These are phyloP conservation scores for Bergia puertoricense DNA, from an alignment of 92 coral and sea anemone genomes.

Conservation along the genomic window DNA sequence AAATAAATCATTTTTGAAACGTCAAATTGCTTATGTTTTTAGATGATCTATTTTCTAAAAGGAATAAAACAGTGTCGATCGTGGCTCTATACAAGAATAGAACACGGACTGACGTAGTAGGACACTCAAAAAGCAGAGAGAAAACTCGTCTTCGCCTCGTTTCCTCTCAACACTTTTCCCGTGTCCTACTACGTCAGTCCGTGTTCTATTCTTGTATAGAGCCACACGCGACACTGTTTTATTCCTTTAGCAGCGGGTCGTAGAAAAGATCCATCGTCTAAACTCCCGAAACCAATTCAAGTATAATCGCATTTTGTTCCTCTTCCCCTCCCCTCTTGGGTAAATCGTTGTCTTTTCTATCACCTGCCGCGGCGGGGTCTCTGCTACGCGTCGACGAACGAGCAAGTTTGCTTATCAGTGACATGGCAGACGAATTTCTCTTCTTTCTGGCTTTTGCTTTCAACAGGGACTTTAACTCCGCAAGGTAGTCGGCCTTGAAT, in stretches of 20 bases:
- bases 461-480: slow-evolving; percentile 28
- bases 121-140: too few relatives aligned
- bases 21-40: too few relatives aligned
- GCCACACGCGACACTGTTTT: too few relatives aligned
- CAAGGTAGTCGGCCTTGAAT: slow-evolving; percentile 46
- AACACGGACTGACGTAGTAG: too few relatives aligned
- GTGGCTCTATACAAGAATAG: too few relatives aligned
- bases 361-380: not conserved
- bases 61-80: too few relatives aligned
- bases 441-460: not conserved
- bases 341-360: not conserved
- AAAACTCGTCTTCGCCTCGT: too few relatives aligned
- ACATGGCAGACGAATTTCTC: not conserved
- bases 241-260: not conserved
- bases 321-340: not conserved
- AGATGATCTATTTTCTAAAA: too few relatives aligned
- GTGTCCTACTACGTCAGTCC: too few relatives aligned
- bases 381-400: not conserved
- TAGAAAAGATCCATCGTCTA: not conserved
- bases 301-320: not conserved
- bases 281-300: not conserved
- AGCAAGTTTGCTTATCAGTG: not conserved
- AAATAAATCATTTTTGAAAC: too few relatives aligned
- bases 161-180: too few relatives aligned
- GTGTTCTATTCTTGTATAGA: too few relatives aligned